Percentiles rank a stretch among this genome's conserved stretches.
These are phyloP conservation scores for Allolobophora icterica DNA, from an alignment of 2,888 invertebrate species.

Conservation along the genomic window DNA sequence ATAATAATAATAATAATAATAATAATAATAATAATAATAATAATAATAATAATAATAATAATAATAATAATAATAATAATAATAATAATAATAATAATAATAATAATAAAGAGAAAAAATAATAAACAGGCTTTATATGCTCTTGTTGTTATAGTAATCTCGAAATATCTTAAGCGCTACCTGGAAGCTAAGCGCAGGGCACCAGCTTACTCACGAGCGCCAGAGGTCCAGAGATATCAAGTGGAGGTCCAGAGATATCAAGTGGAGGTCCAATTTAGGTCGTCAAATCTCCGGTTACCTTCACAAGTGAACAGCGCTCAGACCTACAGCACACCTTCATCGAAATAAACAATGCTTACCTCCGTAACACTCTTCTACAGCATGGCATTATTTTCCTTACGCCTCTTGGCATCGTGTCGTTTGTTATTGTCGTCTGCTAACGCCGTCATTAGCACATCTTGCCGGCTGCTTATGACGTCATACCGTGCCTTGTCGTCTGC, in stretches of 20 bases:
- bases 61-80: no score
- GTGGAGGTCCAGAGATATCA: neutral
- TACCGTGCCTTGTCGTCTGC: neutral
- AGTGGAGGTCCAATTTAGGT: neutral
- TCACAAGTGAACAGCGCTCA: neutral
- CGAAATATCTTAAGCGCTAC: no score
- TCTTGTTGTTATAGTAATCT: no score
- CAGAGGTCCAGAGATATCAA: neutral
- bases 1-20: no score
- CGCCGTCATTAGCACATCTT: neutral
- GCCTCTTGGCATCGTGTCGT: neutral
- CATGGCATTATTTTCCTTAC: neutral
- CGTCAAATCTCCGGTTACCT: neutral
- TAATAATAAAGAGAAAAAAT: no score
- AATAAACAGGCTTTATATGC: no score
- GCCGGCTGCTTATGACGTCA: neutral
- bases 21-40: no score
- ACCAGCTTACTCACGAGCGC: no score
- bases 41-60: no score
- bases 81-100: no score
- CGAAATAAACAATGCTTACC: neutral
- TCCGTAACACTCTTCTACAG: no score
- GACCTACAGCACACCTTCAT: neutral
- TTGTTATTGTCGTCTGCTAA: neutral
- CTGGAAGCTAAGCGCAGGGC: no score